These are phyloP conservation scores for Dryas iulia DNA, from an alignment of 1,140 invertebrate genomes.

Conservation along the genomic window DNA sequence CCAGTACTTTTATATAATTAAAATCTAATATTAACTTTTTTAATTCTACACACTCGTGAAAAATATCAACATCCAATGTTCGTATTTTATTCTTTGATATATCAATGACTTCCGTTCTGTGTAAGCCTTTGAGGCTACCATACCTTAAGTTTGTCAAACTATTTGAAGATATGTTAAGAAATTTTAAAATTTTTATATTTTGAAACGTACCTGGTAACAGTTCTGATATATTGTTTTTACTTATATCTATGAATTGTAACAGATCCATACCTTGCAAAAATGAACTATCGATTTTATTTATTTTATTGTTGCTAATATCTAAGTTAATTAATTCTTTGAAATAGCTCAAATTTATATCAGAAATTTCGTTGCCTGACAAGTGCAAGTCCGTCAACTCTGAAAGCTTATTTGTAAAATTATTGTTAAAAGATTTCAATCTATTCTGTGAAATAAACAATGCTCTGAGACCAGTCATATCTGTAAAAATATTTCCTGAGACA, in stretches of 20 bases:
- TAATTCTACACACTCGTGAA: slow-evolving; percentile 59
- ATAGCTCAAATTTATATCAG: slow-evolving; percentile 45
- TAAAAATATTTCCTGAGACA: slow-evolving; percentile 27
- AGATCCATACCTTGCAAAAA: slow-evolving; percentile 43
- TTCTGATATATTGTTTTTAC: slow-evolving; percentile 47
- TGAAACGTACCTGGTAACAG: slow-evolving; percentile 61
- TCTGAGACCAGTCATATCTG: slow-evolving; percentile 40
- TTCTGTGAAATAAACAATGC: slow-evolving; percentile 50
- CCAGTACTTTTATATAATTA: slow-evolving; percentile 53
- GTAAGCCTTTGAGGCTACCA: slow-evolving; percentile 56
- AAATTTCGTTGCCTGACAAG: slow-evolving; percentile 50
- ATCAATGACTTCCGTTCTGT: slow-evolving; percentile 54
- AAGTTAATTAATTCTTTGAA: slow-evolving; percentile 50
- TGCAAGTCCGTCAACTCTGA: slow-evolving; percentile 41
- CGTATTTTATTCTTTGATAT: slow-evolving; percentile 56
- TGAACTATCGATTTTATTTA: slow-evolving; percentile 42
- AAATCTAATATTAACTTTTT: slow-evolving; percentile 59
- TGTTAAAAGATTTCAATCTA: slow-evolving; percentile 53
- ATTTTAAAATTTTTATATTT: slow-evolving; percentile 51
- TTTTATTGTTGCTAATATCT: slow-evolving; percentile 51
- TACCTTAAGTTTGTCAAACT: slow-evolving; percentile 47
- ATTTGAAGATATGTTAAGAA: slow-evolving; percentile 63
- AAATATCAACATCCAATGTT: slow-evolving; percentile 52
- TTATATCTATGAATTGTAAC: slow-evolving; percentile 55
- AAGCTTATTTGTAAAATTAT: slow-evolving; percentile 46